Conservation (phyloP, 2,888 invertebrate species). For the Drosophila merina region DNA sequence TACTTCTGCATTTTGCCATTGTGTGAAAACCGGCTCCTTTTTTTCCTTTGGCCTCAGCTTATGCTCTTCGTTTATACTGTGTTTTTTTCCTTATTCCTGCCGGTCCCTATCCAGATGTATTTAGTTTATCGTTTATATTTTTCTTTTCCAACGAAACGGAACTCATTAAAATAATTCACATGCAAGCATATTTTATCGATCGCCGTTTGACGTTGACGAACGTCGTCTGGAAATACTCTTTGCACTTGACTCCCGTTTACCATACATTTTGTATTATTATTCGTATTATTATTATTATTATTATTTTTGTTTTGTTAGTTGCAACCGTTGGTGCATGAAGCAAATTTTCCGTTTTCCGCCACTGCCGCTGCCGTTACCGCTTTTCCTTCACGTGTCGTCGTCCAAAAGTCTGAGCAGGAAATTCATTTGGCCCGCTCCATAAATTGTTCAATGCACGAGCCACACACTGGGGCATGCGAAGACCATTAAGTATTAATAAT, state of each 20-base stretch:
- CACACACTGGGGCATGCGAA: slow-evolving; percentile 49
- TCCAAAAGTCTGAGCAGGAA: slow-evolving; percentile 67
- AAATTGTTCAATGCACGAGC: slow-evolving; percentile 57
- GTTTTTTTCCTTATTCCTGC: slow-evolving; percentile 9
- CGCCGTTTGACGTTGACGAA: slow-evolving; percentile 77
- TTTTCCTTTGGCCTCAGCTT: slow-evolving; percentile 10
- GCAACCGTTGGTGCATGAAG: slow-evolving; percentile 43
- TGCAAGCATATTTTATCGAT: slow-evolving; percentile 76
- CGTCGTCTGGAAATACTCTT: slow-evolving; percentile 64
- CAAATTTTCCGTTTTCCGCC: slow-evolving; percentile 75
- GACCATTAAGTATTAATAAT: slow-evolving; percentile 76
- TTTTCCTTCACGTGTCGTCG: slow-evolving; percentile 60
- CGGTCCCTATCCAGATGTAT: slow-evolving; percentile 61
- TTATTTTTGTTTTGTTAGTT: slow-evolving; percentile 56
- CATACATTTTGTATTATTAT: slow-evolving; percentile 36
- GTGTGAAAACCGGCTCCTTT: slow-evolving; percentile 12
- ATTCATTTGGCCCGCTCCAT: slow-evolving; percentile 68
- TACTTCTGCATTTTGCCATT: slow-evolving; percentile 42
- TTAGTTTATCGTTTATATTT: slow-evolving; percentile 77
- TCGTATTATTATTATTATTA: slow-evolving; percentile 2
- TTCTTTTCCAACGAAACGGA: slow-evolving; percentile 76
- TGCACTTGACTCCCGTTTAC: slow-evolving; percentile 45
- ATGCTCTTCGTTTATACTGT: slow-evolving; percentile 10
- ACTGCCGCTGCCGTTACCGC: slow-evolving; percentile 51
- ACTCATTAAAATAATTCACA: slow-evolving; percentile 79